Evolutionary conservation across 2,797 vertebrate species (phyloP), one percentile per base, ranked within the genome.

Genomic region (Hybognathus amarus): DNA sequence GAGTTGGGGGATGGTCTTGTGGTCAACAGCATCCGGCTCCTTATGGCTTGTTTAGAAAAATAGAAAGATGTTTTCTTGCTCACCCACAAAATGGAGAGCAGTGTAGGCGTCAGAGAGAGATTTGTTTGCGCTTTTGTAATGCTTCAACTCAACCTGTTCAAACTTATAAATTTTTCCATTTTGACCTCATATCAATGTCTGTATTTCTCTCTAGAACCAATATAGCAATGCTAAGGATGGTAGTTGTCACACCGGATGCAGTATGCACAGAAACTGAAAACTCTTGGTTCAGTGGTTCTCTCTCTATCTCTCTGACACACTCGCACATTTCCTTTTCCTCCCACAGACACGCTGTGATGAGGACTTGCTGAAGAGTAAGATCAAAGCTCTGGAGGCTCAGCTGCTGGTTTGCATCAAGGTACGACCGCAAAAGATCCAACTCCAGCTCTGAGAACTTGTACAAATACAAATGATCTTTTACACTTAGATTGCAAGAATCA

Each of bases 391-490:
- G 73, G 97, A 99, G 92, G 94, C 95, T 13, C 97, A 99, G 92
- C 95, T 99, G 88, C 94, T 97, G 85, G 89, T 96, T 87, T 97
- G 93, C 81, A 93, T 95, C 77, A 96, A 97, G 97, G 98, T 99
- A 95, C 95, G 90, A 83, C 40, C 20, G 78, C 50, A 40, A 50
- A 1, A 22, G 42, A 13, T 68, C 36, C 36, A 45, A 30, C 22
- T 20, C n/a, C 42, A 66, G 24, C 17, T 76, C n/a, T 54, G 45
- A 68, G 17, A 38, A 18, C 9, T 36, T n/a, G 2, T 0, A 63
- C 17, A 11, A 9, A 73, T 75, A 33, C 30, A 75, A 24, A 45
- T 50, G 1, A 75, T 13, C 3, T 42, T 54, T 50, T 9, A 27
- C 69, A 45, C 4, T 75, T 10, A 18, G 10, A 61, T 61, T 40